Conservation (phyloP, 2,888 invertebrate genomes). For the Ceriagrion tenellum region DNA sequence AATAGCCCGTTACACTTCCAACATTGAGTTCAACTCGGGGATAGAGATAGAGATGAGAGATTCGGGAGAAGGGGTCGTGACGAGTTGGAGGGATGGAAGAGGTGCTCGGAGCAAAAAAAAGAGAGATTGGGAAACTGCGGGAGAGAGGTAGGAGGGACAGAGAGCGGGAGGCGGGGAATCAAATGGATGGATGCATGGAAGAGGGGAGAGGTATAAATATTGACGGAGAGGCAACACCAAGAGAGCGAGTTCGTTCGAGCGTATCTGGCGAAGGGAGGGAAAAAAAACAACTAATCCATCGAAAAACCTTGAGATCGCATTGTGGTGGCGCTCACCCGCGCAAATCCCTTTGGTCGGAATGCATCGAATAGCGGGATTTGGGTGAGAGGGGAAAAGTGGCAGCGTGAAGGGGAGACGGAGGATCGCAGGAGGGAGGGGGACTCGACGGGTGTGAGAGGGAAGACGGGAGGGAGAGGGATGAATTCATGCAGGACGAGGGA, state of each 20-base stretch:
- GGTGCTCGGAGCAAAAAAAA: not conserved
- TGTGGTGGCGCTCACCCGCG: constrained; percentile 22
- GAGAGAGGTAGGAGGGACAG: not conserved
- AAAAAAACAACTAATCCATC: not conserved
- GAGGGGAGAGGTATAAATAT: not conserved
- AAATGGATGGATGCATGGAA: not conserved
- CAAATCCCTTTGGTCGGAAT: constrained; percentile 15
- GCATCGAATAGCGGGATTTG: not conserved
- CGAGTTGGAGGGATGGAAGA: too few relatives aligned
- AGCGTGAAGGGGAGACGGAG: not conserved
- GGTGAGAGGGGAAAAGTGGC: not conserved
- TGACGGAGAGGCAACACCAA: not conserved
- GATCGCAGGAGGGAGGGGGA: not conserved
- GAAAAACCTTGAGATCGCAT: constrained; percentile 16
- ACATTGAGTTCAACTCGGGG: too few relatives aligned
- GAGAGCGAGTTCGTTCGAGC: not conserved
- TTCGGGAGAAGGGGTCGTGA: too few relatives aligned
- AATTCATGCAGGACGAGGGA: not conserved
- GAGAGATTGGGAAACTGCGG: not conserved
- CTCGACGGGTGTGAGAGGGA: not conserved
- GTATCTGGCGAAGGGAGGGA: not conserved
- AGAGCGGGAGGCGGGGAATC: not conserved
- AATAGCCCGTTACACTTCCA: too few relatives aligned
- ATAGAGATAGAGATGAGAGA: too few relatives aligned
- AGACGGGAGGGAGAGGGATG: not conserved